Evolutionary conservation across 2,797 vertebrate species (phyloP), one percentile per base, ranked within the genome.

Genomic region (Smutsia temminckii): DNA sequence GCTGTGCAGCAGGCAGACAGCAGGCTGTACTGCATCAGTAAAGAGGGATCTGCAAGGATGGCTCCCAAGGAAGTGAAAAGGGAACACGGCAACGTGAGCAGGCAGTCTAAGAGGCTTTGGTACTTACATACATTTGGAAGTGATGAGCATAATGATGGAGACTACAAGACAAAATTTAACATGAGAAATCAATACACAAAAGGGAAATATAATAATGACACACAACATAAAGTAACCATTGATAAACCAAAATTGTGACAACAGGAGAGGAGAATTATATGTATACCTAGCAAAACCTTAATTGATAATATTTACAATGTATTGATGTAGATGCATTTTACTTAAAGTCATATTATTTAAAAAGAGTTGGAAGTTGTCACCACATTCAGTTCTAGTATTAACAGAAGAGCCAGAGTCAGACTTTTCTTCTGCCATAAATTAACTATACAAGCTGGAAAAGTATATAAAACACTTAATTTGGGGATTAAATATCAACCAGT

Each of bases 1-100:
- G 17, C 2, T 11, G 7, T 5, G 11, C 11, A 42, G 1, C 6
- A 17, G 6, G 14, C 18, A 34, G 8, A 2, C 34, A 66, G 17
- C 46, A 46, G 46, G 17, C 18, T 17, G 5, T 18, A 1, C 20
- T 16, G 13, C 4, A 32, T 13, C 3, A 12, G n/a, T 3, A 27
- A 20, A 32, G n/a, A 78, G 55, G 32, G 10, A 74, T 34, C 8
- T 3, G 5, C 40, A 27, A 21, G 29, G 40, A 59, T 6, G 9
- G 8, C 13, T 66, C 21, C 29, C 3, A 27, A 63, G 55, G 40
- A 40, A 68, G n/a, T 12, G 23, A 9, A n/a, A 27, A 55, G 8
- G 42, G 2, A 46, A 17, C n/a, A 42, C 8, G 0, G 8, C 8
- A 21, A 21, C 49, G 27, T n/a, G 27, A 20, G 20, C 14, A 40